Conservation (phyloP, 2,797 vertebrate genomes). For the Coranthus polyacanthus region DNA sequence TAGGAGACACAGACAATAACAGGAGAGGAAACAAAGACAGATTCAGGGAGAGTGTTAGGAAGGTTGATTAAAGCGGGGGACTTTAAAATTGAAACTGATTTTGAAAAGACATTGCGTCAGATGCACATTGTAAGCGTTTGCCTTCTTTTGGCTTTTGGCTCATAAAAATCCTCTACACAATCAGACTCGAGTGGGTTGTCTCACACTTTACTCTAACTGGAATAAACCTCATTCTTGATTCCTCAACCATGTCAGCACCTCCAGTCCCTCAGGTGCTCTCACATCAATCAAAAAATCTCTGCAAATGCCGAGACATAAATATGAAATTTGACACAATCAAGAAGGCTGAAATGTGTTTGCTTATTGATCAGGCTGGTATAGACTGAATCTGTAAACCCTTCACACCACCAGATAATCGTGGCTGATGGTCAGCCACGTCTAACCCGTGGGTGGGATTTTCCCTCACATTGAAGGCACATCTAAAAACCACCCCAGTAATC, state of each 20-base stretch:
- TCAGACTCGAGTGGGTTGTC: not conserved
- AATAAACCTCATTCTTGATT: conserved; percentile 23
- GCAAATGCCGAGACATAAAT: conserved; percentile 15
- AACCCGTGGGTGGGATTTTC: conserved; percentile 43
- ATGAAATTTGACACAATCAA: conserved; percentile 22
- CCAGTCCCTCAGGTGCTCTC: conserved; percentile 20
- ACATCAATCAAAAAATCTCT: conserved; percentile 22
- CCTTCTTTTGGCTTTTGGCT: not conserved
- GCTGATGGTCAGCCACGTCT: conserved; percentile 21
- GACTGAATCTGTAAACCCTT: conserved; percentile 40
- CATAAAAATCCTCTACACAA: not conserved
- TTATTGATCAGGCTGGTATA: conserved; percentile 17
- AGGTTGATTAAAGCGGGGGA: conserved; percentile 5
- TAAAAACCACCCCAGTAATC: conserved; percentile 35
- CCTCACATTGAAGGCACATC: conserved; percentile 32
- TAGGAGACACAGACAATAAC: not conserved
- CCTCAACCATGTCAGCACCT: conserved; percentile 14
- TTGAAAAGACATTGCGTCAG: not conserved
- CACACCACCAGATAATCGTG: conserved; percentile 27
- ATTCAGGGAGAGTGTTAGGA: not conserved
- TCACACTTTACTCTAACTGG: conserved; percentile 5
- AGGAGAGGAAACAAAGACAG: not conserved
- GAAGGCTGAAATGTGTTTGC: conserved; percentile 24
- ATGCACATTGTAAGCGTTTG: conserved; percentile 6
- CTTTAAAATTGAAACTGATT: conserved; percentile 13